Base-by-base conservation (phyloP, 1,140 invertebrate genomes). In the Maniola jurtina region DNA sequence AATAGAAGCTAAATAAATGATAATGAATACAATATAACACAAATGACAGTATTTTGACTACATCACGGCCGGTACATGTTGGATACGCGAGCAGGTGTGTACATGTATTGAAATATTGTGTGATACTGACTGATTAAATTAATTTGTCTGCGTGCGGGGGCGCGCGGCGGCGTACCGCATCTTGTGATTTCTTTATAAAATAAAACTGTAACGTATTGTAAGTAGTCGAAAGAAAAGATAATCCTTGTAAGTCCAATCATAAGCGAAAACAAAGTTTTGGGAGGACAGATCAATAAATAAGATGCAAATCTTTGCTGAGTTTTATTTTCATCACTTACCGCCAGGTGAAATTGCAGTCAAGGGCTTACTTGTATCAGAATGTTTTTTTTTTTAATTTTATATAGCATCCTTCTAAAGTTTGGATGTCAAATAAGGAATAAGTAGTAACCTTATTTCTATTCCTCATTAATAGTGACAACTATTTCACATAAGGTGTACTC, bases 111-210 rank as follows among this genome's bases (percentile, higher is more conserved):
- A 54, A 45, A 60, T 36, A 54, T 54, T 77, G 69, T 75, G 64
- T 72, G 77, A 73, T 25, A 81, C 77, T 81, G 84, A 87, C 83
- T 87, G 80, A 83, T 79, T 81, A 81, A 78, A 72, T 80, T 79
- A 73, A 77, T 73, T 75, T 70, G 69, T 59, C 54, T 67, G 72
- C 71, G 73, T 61, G 75, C 70, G 55, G 50, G 71, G 66, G 72
- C 56, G 68, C 66, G 74, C 66, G 74, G 72, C 73, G 77, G 70
- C 71, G 72, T 72, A 73, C 71, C 73, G 81, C 80, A 83, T 77
- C 82, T 80, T 90, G 88, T 90, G 88, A 90, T 90, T 90, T 90
- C 84, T 88, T 84, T 88, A 86, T 88, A 89, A 86, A 86, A 81
- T 88, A 89, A 86, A 85, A 81, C 76, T 89, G 82, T 88, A 89